Conservation (phyloP, 2,888 invertebrate species). For the Petrolisthes cinctipes region DNA sequence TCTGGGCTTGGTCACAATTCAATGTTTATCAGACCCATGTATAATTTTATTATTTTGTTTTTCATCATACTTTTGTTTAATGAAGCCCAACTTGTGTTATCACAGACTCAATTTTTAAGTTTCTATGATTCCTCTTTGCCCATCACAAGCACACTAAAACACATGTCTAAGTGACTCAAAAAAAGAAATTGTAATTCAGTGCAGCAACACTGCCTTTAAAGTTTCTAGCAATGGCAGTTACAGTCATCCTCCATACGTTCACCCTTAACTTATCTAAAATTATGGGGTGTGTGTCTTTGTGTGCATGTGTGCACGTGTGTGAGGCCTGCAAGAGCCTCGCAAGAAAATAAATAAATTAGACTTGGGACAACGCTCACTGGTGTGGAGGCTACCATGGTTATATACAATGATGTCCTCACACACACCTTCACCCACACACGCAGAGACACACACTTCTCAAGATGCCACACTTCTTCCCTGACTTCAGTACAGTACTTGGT, state of each 20-base stretch:
- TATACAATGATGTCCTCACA: background rate
- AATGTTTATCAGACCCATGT: no score
- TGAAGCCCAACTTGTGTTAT: background rate
- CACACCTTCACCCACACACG: constrained; percentile 23
- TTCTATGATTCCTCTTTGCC: background rate
- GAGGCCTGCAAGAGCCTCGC: constrained; percentile 10
- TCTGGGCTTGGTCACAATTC: no score
- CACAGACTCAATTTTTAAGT: background rate
- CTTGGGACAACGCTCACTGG: constrained; percentile 32
- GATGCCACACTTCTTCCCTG: background rate
- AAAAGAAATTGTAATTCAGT: background rate
- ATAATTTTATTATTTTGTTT: no score
- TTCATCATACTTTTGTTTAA: background rate
- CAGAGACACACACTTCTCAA: background rate
- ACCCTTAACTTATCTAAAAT: background rate
- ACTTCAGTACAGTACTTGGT: background rate
- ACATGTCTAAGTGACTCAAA: background rate
- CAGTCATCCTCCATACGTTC: background rate
- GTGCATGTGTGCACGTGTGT: constrained; percentile 14
- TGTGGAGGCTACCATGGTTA: constrained; percentile 8
- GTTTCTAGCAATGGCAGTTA: constrained; percentile 19
- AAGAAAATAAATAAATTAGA: constrained; percentile 42
- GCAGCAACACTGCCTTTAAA: background rate
- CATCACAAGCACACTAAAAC: constrained; percentile 13
- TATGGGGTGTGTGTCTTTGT: background rate